Percentiles rank a stretch among this genome's conserved stretches.
Evolutionary conservation across 2,888 invertebrate genomes (phyloP).

Genomic region (Bimastos eiseni): DNA sequence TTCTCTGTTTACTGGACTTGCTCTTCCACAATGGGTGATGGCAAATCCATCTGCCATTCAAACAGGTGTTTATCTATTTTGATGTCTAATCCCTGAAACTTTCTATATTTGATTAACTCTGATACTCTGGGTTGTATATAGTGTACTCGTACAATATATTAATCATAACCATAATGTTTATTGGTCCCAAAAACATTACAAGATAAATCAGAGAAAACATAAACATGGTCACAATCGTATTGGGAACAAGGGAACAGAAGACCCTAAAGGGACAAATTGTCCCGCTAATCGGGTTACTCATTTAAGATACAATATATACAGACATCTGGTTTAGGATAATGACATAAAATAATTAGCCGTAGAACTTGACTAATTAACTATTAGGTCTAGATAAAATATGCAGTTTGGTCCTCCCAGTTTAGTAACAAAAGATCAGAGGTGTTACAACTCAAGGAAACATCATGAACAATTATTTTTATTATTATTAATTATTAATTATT

Average conservation of each 20-base stretch:
- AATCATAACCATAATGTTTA: too few relatives aligned
- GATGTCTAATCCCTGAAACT: not conserved
- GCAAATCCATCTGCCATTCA: constrained; percentile 43
- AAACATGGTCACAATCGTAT: too few relatives aligned
- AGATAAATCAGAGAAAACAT: too few relatives aligned
- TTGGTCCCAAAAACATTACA: too few relatives aligned
- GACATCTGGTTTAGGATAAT: too few relatives aligned
- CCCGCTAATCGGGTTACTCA: too few relatives aligned
- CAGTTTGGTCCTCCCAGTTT: not conserved
- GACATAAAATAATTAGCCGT: too few relatives aligned
- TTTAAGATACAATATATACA: too few relatives aligned
- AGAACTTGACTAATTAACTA: too few relatives aligned
- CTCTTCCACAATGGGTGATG: constrained; percentile 56
- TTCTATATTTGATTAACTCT: not conserved
- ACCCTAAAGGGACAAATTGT: too few relatives aligned
- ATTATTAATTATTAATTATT: too few relatives aligned
- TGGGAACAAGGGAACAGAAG: too few relatives aligned
- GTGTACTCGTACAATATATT: not conserved
- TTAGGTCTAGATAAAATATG: not conserved
- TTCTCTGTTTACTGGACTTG: constrained; percentile 81
- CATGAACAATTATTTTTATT: not conserved
- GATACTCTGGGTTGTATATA: not conserved
- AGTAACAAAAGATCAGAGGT: not conserved
- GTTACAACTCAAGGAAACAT: not conserved
- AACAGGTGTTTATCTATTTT: constrained; percentile 48